Evolutionary conservation across 2,888 invertebrate species (phyloP).

Genomic region (Euspilapteryx auroguttella): DNA sequence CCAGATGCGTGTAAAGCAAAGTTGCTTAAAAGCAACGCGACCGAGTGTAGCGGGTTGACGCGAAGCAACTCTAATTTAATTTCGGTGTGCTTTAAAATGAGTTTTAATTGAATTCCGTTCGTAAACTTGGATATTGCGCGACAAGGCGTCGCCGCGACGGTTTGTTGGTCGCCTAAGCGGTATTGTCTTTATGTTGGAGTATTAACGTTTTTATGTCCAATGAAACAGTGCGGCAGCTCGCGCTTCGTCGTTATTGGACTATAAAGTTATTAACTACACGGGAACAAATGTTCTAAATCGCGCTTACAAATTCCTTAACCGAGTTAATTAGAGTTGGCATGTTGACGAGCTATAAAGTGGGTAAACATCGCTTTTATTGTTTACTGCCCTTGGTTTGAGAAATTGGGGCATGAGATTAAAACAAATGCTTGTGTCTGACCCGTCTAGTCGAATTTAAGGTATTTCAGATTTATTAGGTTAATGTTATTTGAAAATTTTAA

Average conservation of each 20-base stretch:
- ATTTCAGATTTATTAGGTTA: too few species aligned
- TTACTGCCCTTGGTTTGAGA: neutral
- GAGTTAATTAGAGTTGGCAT: slow-evolving; percentile 36
- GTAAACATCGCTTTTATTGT: slow-evolving; percentile 8
- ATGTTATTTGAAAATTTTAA: too few species aligned
- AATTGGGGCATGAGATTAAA: too few species aligned
- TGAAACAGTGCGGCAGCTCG: slow-evolving; percentile 9
- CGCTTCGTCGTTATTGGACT: slow-evolving; percentile 24
- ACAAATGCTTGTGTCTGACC: too few species aligned
- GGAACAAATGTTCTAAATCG: slow-evolving; percentile 36
- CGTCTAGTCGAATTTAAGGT: too few species aligned
- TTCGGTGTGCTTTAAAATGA: slow-evolving; percentile 29
- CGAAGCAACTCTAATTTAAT: slow-evolving; percentile 44
- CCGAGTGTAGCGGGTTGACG: neutral
- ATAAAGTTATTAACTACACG: slow-evolving; percentile 34
- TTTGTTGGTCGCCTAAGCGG: slow-evolving; percentile 33
- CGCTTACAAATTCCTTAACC: slow-evolving; percentile 41
- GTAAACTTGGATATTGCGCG: slow-evolving; percentile 24
- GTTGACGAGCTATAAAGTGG: slow-evolving; percentile 25
- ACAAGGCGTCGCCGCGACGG: slow-evolving; percentile 13
- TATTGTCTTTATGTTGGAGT: slow-evolving; percentile 17
- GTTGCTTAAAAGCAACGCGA: too few species aligned
- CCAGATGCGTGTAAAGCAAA: too few species aligned
- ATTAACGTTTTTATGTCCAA: slow-evolving; percentile 20
- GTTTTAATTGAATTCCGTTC: slow-evolving; percentile 44